A percentile compares a stretch with the other conserved stretches of the same genome.
phyloP scores from a whole-genome alignment of 2,797 vertebrate genomes.

The Pseudocheirus occidentalis region DNA sequence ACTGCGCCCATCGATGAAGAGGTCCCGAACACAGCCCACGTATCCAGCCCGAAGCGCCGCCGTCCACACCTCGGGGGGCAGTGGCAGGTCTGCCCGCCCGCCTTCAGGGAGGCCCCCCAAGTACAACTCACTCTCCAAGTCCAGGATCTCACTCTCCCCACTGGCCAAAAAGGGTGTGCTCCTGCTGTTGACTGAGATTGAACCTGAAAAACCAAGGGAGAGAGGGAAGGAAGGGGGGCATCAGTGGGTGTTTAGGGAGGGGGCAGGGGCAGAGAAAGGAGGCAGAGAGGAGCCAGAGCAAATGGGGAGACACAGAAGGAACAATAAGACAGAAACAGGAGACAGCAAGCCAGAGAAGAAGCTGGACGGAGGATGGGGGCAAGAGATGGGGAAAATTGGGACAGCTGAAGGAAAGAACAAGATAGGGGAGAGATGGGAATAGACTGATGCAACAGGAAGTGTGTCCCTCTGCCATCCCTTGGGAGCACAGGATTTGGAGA shows the following conservation, averaged over 20 bases:
- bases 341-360: background rate
- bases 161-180: constrained; percentile 92
- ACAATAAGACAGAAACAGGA: background rate
- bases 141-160: constrained; percentile 94
- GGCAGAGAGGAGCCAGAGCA: rapidly evolving
- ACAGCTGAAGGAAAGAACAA: background rate
- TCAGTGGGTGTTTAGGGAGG: background rate
- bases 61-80: constrained; percentile 94
- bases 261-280: background rate
- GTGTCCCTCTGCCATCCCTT: background rate
- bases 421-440: background rate
- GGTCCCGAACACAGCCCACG: constrained; percentile 94
- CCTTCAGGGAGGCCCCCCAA: constrained; percentile 93
- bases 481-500: background rate
- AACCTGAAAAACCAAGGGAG: constrained; percentile 75
- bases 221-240: background rate
- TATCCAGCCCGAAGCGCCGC: constrained; percentile 92
- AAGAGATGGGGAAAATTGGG: background rate
- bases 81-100: constrained; percentile 85
- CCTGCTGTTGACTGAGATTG: constrained; percentile 94
- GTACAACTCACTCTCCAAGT: constrained; percentile 94
- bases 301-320: background rate
- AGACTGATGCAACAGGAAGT: background rate
- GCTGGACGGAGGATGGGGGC: background rate
- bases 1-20: constrained; percentile 95